Conservation (phyloP, 2,888 invertebrate species). For the Bursaphelenchus okinawaensis region DNA sequence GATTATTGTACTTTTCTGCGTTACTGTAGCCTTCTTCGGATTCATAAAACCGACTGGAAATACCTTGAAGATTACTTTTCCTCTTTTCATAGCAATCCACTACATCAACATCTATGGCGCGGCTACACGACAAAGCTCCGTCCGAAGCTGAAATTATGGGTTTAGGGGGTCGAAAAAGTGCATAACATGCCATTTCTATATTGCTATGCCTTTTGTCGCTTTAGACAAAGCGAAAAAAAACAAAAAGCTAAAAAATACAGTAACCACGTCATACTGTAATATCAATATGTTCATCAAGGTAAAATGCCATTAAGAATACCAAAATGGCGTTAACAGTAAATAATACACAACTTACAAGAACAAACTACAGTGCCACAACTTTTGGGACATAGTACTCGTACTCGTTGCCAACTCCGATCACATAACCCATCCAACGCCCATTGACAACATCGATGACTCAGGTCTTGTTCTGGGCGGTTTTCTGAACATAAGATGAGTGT, state of each 20-base stretch:
- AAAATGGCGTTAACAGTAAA: not conserved
- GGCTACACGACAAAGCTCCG: constrained; percentile 31
- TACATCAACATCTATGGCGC: constrained; percentile 38
- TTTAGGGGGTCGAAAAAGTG: not conserved
- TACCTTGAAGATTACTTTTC: constrained; percentile 3
- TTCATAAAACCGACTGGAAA: not conserved
- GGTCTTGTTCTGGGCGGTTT: constrained; percentile 16
- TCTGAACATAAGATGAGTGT: no score
- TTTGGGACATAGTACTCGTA: constrained; percentile 36
- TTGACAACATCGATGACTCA: constrained; percentile 27
- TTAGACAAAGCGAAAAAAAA: not conserved
- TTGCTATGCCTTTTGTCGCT: not conserved
- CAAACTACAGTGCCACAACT: constrained; percentile 37
- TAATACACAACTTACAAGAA: constrained; percentile 29
- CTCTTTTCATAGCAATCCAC: constrained; percentile 35
- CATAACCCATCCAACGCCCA: constrained; percentile 39
- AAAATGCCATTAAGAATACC: not conserved
- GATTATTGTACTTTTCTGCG: no score
- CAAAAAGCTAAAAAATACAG: no score
- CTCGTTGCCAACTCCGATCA: constrained; percentile 36
- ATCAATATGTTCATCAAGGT: no score
- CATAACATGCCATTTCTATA: not conserved
- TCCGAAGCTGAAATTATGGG: constrained; percentile 17
- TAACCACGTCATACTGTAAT: no score
- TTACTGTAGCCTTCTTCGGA: not conserved